Evolutionary conservation across 1,140 invertebrate genomes (phyloP), one percentile per base, ranked within the genome.

Genomic region (Aphelinus certus): DNA sequence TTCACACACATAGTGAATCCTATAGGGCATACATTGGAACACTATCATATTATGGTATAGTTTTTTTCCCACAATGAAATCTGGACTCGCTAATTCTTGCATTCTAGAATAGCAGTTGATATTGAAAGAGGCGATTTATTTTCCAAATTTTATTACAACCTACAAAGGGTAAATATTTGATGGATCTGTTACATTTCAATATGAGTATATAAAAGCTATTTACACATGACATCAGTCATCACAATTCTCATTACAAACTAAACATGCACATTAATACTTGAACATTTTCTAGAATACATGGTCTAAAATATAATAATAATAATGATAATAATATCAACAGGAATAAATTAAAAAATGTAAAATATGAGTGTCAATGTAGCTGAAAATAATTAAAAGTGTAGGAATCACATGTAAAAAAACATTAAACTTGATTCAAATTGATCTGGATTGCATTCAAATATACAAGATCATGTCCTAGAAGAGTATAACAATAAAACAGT

Each of bases 211-310:
- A 63, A 69, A 69, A 75, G 63, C 55, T 66, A 66, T 9, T 64
- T 51, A 63, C 62, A 74, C 56, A 62, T 49, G 5, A 53, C 56
- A 48, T 56, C 43, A 60, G 49, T 69, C 45, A 75, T 75, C 51
- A 69, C 73, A 69, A 68, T 63, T 62, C 66, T 48, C 61, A 3
- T 67, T 74, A 62, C 56, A 74, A 49, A 67, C 64, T 73, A 67
- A 73, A 67, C 6, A 67, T 9, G 43, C 51, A 7, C 46, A 51
- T 10, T 10, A 60, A 64, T 71, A 63, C 45, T 49, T 2, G 49
- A 49, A 10, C 2, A 63, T 56, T 55, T 51, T 65, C 45, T 56
- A 26, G 26, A 26, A 26, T 26, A 26, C 26, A 26, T 26, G 26
- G 26, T 26, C 26, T 26, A 26, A 26, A 26, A 2, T 68, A 2